Base-by-base conservation (phyloP, 2,888 invertebrate species). In the Pterostichus niger region DNA sequence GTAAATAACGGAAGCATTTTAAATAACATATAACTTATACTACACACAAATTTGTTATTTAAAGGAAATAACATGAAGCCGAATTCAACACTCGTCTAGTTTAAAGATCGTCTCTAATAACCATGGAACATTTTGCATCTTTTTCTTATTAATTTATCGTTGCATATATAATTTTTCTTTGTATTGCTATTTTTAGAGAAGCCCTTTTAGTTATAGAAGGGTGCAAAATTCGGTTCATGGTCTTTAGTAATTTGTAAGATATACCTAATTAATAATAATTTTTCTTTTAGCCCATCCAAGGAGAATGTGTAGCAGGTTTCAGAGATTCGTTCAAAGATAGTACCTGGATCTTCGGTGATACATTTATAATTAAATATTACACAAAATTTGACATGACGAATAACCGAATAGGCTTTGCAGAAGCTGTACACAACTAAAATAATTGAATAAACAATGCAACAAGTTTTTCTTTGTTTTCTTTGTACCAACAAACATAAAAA, bases 311-410 rank as follows among this genome's bases (percentile, higher is more conserved):
- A 31, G 49, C 52, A 15, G 75, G 75, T 4, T 71, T 71, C 17
- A 71, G 17, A 10, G 6, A 71, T 33, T 75, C 75, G 6, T 2
- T 5, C 3, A 31, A 11, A 24, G 24, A 1, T 9, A 24, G 6
- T 6, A 24, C n/a, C 6, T 75, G 75, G 75, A 33, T 75, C 24
- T n/a, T 75, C 3, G 75, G 75, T 0, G 33, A 31, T 11, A 75
- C 52, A 15, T 75, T 75, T 33, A 24, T 75, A 9, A 75, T 75
- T 9, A 75, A 75, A 33, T 75, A 75, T 31, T 75, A 75, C 24
- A 75, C 52, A 31, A 52, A 49, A 6, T 75, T 75, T 31, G 75
- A 75, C 33, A n/a, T 52, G 11, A 31, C 11, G 13, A 31, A 75
- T 52, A 52, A 49, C 52, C 49, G 13, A n/a, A 33, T 75, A 11